Conservation (phyloP, 2,888 invertebrate species). For the Epicampocera succincta region DNA sequence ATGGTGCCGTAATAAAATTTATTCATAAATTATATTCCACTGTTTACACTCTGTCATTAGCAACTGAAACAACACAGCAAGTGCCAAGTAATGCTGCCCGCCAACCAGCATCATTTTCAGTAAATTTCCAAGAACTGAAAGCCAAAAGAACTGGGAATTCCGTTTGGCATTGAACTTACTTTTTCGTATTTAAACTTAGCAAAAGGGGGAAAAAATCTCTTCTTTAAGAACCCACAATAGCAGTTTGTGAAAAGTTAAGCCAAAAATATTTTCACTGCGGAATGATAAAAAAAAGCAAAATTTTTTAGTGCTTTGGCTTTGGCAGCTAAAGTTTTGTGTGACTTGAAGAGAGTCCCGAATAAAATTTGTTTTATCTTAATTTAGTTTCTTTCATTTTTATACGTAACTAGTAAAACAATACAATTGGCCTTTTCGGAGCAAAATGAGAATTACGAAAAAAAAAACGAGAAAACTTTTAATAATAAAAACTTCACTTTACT, state of each 20-base stretch:
- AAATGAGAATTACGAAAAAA: not conserved
- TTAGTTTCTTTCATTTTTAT: slow-evolving; percentile 26
- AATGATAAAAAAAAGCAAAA: slow-evolving; percentile 47
- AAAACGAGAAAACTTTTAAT: too few species aligned
- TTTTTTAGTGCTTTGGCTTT: not conserved
- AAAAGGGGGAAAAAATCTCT: not conserved
- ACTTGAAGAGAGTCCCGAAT: not conserved
- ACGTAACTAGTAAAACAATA: slow-evolving; percentile 48
- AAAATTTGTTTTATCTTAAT: not conserved
- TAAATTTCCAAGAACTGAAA: not conserved
- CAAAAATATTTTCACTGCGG: slow-evolving; percentile 25
- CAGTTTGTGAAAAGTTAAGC: slow-evolving; percentile 3
- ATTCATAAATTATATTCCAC: slow-evolving; percentile 7
- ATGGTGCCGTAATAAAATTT: slow-evolving; percentile 28
- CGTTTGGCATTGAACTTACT: slow-evolving; percentile 57
- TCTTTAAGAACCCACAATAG: slow-evolving; percentile 23
- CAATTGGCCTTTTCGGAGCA: slow-evolving; percentile 27
- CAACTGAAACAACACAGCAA: not conserved
- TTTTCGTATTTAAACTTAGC: not conserved
- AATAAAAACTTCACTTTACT: not conserved
- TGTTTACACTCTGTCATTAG: not conserved
- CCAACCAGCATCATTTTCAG: not conserved
- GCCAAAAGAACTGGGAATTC: slow-evolving; percentile 1
- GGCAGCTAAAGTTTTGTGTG: not conserved
- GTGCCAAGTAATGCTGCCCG: not conserved